A percentile compares a stretch with the other conserved stretches of the same genome.
These are phyloP conservation scores for Dendrolimus houi DNA, from an alignment of 2,888 invertebrate genomes.

Conservation along the genomic window DNA sequence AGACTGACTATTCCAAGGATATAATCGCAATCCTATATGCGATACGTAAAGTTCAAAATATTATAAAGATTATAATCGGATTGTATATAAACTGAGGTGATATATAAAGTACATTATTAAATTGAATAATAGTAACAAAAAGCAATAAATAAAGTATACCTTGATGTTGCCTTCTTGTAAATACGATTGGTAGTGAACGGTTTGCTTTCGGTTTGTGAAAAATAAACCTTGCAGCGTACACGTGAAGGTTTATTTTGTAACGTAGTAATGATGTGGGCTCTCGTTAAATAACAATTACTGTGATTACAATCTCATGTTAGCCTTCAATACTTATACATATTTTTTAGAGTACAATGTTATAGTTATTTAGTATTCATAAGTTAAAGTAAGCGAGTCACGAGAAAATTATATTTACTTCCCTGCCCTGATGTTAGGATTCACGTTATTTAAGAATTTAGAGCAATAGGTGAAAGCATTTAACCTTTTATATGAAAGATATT, in stretches of 20 bases:
- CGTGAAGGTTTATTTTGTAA: slow-evolving; percentile 51
- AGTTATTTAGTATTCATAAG: slow-evolving; percentile 66
- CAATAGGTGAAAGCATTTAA: slow-evolving; percentile 69
- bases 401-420: slow-evolving; percentile 72
- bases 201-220: slow-evolving; percentile 42
- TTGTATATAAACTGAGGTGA: slow-evolving; percentile 67
- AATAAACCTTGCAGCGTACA: slow-evolving; percentile 30
- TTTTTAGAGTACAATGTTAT: slow-evolving; percentile 77
- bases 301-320: slow-evolving; percentile 75
- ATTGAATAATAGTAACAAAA: slow-evolving; percentile 59
- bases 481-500: slow-evolving; percentile 61
- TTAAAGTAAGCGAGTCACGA: slow-evolving; percentile 70
- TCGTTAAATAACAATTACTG: slow-evolving; percentile 74
- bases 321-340: slow-evolving; percentile 77
- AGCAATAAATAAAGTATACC: slow-evolving; percentile 77
- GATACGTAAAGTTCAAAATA: slow-evolving; percentile 42
- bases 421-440: slow-evolving; percentile 54
- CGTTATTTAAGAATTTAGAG: slow-evolving; percentile 64
- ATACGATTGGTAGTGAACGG: slow-evolving; percentile 50
- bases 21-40: slow-evolving; percentile 30
- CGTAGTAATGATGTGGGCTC: slow-evolving; percentile 68
- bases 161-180: slow-evolving; percentile 72
- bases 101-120: slow-evolving; percentile 66
- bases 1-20: slow-evolving; percentile 58
- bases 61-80: slow-evolving; percentile 31